phyloP scores from a whole-genome alignment of 30 jellyfish, hydroid and myxozoan species.

The Hydractinia symbiolongicarpus region DNA sequence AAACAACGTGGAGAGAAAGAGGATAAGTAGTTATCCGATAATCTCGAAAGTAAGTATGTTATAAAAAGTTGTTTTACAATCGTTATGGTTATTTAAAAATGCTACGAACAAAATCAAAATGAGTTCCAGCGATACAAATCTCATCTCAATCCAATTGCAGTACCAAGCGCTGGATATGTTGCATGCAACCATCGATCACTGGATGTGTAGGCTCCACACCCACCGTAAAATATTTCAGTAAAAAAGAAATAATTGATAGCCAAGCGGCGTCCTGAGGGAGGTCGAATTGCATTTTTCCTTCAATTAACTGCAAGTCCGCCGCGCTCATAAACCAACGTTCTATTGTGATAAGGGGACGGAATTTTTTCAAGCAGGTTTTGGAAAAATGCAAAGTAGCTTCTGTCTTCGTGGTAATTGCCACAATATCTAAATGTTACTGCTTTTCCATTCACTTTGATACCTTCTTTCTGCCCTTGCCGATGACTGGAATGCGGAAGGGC shows the following conservation, averaged over 20 bases:
- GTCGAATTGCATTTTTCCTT: slow-evolving; percentile 29
- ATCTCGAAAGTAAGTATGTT: too few relatives aligned
- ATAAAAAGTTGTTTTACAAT: too few relatives aligned
- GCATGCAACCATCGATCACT: slow-evolving; percentile 23
- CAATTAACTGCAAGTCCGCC: slow-evolving; percentile 14
- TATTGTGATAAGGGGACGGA: too few relatives aligned
- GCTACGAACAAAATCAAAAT: too few relatives aligned
- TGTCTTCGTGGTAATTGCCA: neutral
- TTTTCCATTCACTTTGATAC: neutral
- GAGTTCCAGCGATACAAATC: too few relatives aligned
- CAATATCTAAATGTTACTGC: neutral
- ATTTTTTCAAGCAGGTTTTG: too few relatives aligned
- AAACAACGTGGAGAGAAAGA: too few relatives aligned
- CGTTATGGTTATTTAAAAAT: too few relatives aligned
- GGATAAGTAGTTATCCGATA: too few relatives aligned
- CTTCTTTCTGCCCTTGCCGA: neutral
- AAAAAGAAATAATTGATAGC: slow-evolving; percentile 28
- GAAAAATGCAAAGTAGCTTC: too few relatives aligned
- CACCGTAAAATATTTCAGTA: slow-evolving; percentile 45
- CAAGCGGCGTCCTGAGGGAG: slow-evolving; percentile 1
- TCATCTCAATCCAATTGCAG: slow-evolving; percentile 38
- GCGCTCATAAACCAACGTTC: too few relatives aligned
- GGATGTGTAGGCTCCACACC: slow-evolving; percentile 38
- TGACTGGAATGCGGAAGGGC: slow-evolving; percentile 17
- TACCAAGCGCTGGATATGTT: slow-evolving; percentile 18